Evolutionary conservation across 2,797 vertebrate species (phyloP).

Genomic region (Helarctos malayanus): DNA sequence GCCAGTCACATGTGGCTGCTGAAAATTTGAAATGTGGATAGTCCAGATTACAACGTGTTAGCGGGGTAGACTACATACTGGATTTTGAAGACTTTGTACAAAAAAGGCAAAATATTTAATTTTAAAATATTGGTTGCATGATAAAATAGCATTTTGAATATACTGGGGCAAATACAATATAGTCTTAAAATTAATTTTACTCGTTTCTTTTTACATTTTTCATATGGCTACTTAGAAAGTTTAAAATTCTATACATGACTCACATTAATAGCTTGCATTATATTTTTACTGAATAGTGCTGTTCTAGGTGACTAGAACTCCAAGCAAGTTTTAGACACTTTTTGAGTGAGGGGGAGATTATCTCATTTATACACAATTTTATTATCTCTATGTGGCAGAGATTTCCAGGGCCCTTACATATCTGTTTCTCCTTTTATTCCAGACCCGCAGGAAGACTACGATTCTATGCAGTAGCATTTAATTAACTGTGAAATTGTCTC

Average conservation of each 20-base stretch:
- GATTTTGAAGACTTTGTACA: not conserved
- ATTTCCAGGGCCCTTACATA: no score
- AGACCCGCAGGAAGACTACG: no score
- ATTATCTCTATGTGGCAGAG: not conserved
- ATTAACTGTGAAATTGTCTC: not conserved
- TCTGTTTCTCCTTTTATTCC: not conserved
- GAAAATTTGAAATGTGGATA: not conserved
- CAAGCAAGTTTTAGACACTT: not conserved
- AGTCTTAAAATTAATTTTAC: not conserved
- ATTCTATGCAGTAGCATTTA: not conserved
- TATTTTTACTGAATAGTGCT: not conserved
- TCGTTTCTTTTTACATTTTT: not conserved
- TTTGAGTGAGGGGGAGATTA: not conserved
- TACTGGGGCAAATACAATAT: not conserved
- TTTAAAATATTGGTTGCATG: not conserved
- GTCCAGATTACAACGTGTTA: not conserved
- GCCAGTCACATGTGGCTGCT: not conserved
- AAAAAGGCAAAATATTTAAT: not conserved
- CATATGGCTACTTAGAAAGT: not conserved
- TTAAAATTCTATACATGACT: not conserved
- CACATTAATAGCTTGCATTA: not conserved
- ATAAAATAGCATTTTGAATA: not conserved
- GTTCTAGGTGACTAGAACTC: not conserved
- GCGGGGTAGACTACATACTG: not conserved
- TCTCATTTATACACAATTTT: not conserved